These are phyloP conservation scores for Hesperia comma DNA, from an alignment of 2,888 invertebrate genomes.

Conservation along the genomic window DNA sequence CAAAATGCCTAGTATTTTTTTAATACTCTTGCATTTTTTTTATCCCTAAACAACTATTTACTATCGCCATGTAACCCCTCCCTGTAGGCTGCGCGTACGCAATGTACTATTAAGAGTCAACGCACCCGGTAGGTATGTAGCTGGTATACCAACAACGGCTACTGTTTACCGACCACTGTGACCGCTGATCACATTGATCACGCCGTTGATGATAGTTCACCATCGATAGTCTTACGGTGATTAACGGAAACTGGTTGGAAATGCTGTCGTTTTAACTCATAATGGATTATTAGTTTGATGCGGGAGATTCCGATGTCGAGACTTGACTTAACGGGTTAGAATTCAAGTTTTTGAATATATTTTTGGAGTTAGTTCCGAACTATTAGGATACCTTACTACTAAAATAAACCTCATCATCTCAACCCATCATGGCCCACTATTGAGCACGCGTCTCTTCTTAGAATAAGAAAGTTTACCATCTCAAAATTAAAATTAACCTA, in stretches of 20 bases:
- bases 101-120: constrained; percentile 81
- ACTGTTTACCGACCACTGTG: constrained; percentile 68
- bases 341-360: no score
- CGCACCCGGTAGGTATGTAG: constrained; percentile 71
- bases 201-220: constrained; percentile 44
- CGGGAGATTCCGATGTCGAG: no score
- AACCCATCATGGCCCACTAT: no score
- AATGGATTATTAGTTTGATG: no score
- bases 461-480: no score
- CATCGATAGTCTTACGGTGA: neutral
- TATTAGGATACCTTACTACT: no score
- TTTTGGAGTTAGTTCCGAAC: no score
- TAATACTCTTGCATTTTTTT: neutral
- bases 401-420: no score
- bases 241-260: neutral
- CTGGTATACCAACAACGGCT: constrained; percentile 76
- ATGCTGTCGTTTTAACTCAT: neutral
- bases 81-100: constrained; percentile 59
- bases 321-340: no score
- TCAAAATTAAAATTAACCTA: no score
- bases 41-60: constrained; percentile 7
- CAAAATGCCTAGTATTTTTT: no score
- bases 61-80: constrained; percentile 59
- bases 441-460: no score
- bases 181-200: constrained; percentile 53